Evolutionary conservation across 2,113 vertebrate species (phyloP), one percentile per base, ranked within the genome.

Genomic region (Nematolebias whitei): DNA sequence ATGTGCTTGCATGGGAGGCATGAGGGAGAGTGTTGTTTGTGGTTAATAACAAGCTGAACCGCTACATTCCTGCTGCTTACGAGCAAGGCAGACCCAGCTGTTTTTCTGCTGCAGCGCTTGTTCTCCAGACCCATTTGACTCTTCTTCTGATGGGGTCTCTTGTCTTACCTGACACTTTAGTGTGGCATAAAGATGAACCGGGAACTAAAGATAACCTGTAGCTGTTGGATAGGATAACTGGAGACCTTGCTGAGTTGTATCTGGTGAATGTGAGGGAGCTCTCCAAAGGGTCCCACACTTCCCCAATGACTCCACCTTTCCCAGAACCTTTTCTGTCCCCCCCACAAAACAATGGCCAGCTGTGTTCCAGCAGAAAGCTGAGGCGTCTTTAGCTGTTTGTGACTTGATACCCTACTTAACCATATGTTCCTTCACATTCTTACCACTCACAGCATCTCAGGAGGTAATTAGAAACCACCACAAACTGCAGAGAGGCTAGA

Each of bases 311-410:
- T 87, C 81, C 87, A 79, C 66, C 55, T 85, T 86, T 90, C 77
- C 78, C 71, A 83, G 32, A 85, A 78, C 68, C 65, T 47, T 75
- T 56, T 68, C 50, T 64, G 63, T 78, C 57, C 63, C 54, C 47
- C n/a, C 12, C 45, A 62, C 62, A 62, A 82, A 87, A 90, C 89
- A 90, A 82, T 85, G 67, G 60, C 72, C 84, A 88, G 87, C 79
- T 90, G 85, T 89, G 78, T 82, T 69, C 55, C 54, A 66, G 35
- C 66, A 41, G 53, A 61, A 52, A 43, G 53, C 50, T 63, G 35
- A 64, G 55, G 57, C 58, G 61, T 62, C 58, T 79, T 51, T 60
- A 62, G n/a, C 69, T 39, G 56, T 59, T 54, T 15, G 32, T 52
- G 51, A 54, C 59, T 69, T 53, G 71, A 80, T 85, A 77, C 54